Percentiles rank a stretch among this genome's conserved stretches.
Evolutionary conservation across 2,888 invertebrate species (phyloP).

Genomic region (Busseola fusca): DNA sequence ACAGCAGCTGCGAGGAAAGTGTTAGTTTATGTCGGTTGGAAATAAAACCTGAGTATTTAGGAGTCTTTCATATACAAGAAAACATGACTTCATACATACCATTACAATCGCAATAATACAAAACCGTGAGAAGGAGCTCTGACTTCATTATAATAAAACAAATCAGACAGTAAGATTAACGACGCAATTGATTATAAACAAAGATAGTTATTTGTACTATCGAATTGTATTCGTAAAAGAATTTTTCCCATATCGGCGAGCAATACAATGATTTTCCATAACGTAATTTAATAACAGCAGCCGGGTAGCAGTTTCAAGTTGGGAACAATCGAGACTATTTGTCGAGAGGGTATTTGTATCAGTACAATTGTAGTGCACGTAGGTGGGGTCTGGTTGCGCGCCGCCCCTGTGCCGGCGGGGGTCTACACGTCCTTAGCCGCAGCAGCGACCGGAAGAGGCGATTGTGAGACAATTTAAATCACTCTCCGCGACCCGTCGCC

Average conservation of each 20-base stretch:
- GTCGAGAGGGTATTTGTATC: constrained; percentile 64
- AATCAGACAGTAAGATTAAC: constrained; percentile 50
- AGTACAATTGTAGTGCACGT: constrained; percentile 59
- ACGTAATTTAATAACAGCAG: constrained; percentile 54
- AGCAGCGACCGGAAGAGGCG: constrained; percentile 77
- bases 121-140: constrained; percentile 64
- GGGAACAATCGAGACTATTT: constrained; percentile 64
- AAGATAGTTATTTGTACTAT: constrained; percentile 52
- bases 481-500: constrained; percentile 74
- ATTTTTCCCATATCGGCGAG: constrained; percentile 60
- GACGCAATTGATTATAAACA: constrained; percentile 58
- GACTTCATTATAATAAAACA: constrained; percentile 49
- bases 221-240: constrained; percentile 44
- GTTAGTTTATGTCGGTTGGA: constrained; percentile 3
- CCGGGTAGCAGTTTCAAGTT: constrained; percentile 53
- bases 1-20: constrained; percentile 47
- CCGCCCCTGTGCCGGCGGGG: constrained; percentile 61
- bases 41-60: constrained; percentile 24
- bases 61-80: constrained; percentile 26
- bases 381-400: constrained; percentile 54
- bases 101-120: constrained; percentile 50
- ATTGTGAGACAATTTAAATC: constrained; percentile 87
- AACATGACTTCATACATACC: constrained; percentile 36
- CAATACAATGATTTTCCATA: constrained; percentile 55
- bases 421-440: constrained; percentile 70